Evolutionary conservation across 2,113 vertebrate species (phyloP), one percentile per base, ranked within the genome.

Genomic region (Platichthys flesus): DNA sequence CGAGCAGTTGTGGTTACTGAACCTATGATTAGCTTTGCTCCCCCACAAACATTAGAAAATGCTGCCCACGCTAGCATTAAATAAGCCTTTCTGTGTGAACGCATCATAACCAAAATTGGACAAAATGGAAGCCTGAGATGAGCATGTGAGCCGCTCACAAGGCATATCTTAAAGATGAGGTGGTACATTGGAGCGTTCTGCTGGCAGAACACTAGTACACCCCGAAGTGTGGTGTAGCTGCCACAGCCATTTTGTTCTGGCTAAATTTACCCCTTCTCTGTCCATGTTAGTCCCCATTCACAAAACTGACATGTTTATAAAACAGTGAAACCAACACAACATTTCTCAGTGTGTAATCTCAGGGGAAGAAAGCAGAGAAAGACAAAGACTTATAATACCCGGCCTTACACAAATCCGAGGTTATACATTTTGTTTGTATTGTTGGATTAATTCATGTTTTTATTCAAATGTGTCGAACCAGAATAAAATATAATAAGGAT

Each of bases 11-110:
- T 73, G 86, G 85, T 82, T 78, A 51, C 79, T 68, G 81, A 89
- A 87, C 79, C 86, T 87, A 84, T 87, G 79, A 88, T 91, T 88
- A 83, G 88, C 59, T 87, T 76, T 72, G 24, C 85, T 90, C 76
- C 81, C 85, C 76, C 77, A 60, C 74, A 85, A 84, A 89, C 82
- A 85, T 23, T 71, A 45, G 24, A 78, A 28, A 81, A 84, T 64
- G 71, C 71, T 76, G 65, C 75, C 69, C 72, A 67, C 55, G 63
- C 69, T 79, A 65, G 56, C 77, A 84, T 74, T 62, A 74, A 79
- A 77, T 83, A 23, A 61, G 52, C 57, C 37, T 71, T 54, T 88
- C 62, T 76, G 35, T 60, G 55, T 76, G 63, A 49, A 76, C 57
- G 57, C 40, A 79, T 73, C 71, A 55, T 56, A 62, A 74, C 49